Percentiles rank a stretch among this genome's conserved stretches.
Conservation (phyloP, 2,797 vertebrate genomes). For the Acanthopagrus latus region DNA sequence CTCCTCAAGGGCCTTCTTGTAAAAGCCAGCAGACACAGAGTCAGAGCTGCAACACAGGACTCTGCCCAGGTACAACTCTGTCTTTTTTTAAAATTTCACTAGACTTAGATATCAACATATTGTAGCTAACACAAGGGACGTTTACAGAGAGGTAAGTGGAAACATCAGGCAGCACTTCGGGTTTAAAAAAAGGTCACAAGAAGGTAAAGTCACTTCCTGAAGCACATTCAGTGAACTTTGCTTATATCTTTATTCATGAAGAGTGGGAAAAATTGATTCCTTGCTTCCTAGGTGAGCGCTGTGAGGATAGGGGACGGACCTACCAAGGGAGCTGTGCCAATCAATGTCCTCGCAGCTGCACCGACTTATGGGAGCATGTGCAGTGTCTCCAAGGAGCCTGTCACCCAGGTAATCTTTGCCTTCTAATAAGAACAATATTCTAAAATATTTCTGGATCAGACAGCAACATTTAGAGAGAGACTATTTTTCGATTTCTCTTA, state of each 20-base stretch:
- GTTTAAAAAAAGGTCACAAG: neutral
- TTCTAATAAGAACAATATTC: neutral
- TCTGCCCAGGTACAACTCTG: conserved; percentile 88
- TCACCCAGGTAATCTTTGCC: conserved; percentile 81
- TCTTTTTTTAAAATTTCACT: neutral
- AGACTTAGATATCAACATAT: neutral
- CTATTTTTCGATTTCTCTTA: neutral
- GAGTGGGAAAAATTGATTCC: neutral
- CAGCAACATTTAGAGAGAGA: too few species aligned
- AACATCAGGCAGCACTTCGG: neutral
- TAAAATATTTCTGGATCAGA: neutral
- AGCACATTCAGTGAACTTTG: neutral
- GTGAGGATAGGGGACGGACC: conserved; percentile 85
- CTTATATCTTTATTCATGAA: neutral
- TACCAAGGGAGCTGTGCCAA: conserved; percentile 87
- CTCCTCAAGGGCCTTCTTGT: conserved; percentile 73
- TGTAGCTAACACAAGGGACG: neutral
- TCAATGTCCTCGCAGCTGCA: conserved; percentile 90
- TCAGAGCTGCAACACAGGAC: conserved; percentile 89
- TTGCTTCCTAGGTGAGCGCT: conserved; percentile 85
- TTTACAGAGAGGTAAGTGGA: neutral
- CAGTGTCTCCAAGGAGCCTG: conserved; percentile 92
- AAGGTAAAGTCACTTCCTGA: neutral
- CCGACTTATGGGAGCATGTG: conserved; percentile 91
- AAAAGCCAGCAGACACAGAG: conserved; percentile 86